Evolutionary conservation across 1,140 invertebrate genomes (phyloP).

Genomic region (Lordiphosa clarofinis): DNA sequence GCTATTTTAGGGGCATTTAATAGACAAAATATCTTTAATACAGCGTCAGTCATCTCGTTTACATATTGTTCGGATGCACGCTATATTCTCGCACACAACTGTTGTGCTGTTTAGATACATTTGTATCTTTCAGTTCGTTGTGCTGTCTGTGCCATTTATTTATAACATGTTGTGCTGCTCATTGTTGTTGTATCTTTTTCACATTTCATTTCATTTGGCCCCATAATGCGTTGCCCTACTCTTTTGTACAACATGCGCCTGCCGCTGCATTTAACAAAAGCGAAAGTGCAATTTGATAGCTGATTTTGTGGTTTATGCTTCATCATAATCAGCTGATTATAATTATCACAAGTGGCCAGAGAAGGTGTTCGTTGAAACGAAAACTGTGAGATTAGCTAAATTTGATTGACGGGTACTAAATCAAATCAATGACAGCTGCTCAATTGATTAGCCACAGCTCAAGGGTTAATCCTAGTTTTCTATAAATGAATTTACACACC

Average conservation of each 20-base stretch:
- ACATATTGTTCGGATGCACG: conserved; percentile 31
- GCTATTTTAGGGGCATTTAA: neutral
- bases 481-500: too few species aligned
- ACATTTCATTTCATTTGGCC: conserved; percentile 61
- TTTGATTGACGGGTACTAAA: too few species aligned
- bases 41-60: conserved; percentile 36
- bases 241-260: conserved; percentile 15
- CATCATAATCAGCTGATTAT: conserved; percentile 5
- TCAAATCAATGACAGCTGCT: too few species aligned
- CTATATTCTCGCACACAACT: conserved; percentile 8
- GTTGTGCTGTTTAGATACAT: conserved; percentile 32
- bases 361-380: too few species aligned
- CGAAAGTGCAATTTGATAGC: conserved; percentile 48
- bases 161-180: conserved; percentile 39
- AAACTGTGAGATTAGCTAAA: too few species aligned
- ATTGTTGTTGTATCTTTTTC: conserved; percentile 28
- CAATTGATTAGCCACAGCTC: too few species aligned
- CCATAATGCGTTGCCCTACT: conserved; percentile 38
- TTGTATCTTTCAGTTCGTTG: conserved; percentile 26
- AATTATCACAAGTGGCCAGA: too few species aligned
- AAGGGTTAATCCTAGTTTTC: too few species aligned
- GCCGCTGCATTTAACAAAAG: conserved; percentile 34
- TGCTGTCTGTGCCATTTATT: conserved; percentile 21
- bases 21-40: neutral
- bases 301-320: neutral